Base-by-base conservation (phyloP, 2,888 invertebrate species). In the Torymus texanus region DNA sequence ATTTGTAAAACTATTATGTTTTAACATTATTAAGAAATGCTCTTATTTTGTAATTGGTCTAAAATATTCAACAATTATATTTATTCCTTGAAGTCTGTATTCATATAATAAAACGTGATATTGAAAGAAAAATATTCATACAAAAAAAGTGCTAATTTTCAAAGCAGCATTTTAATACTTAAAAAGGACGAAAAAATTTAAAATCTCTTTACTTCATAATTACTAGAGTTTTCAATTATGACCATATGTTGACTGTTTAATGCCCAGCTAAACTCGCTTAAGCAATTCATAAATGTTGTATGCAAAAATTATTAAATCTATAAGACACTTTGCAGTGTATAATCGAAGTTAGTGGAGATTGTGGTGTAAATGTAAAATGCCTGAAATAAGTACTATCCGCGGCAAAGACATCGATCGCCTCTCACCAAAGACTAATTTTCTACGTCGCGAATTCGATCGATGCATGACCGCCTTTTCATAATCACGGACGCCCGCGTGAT, bases 361-460 rank as follows among this genome's bases (percentile, higher is more conserved):
- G 51, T 24, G 21, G 24, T 71, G 62, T 29, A 62, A 75, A 58
- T 53, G 16, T 18, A 70, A 76, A 68, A 62, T 13, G 8, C 21
- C 63, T 78, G 8, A 8, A 41, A 8, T 41, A 41, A 41, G 41
- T 41, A 78, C 78, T 78, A 78, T 14, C 78, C 68, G 2, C 61
- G 50, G 13, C 51, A 74, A 78, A 74, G 68, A 78, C 74, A 74
- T 74, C 56, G 78, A 68, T 68, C 68, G 18, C 18, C 78, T 63
- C 68, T 70, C 50, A 73, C 62, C 24, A 2, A 0, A 59, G 5
- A 16, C 18, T 71, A 29, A 70, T 21, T 75, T 72, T 16, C 16
- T 61, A 56, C 56, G 13, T 13, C 50, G 63, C 59, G 58, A 63
- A 74, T 68, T 56, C 24, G 29, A 72, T 67, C 75, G 61, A 71